phyloP scores from a whole-genome alignment of 2,888 invertebrate genomes.

The Diadegma fenestrale region DNA sequence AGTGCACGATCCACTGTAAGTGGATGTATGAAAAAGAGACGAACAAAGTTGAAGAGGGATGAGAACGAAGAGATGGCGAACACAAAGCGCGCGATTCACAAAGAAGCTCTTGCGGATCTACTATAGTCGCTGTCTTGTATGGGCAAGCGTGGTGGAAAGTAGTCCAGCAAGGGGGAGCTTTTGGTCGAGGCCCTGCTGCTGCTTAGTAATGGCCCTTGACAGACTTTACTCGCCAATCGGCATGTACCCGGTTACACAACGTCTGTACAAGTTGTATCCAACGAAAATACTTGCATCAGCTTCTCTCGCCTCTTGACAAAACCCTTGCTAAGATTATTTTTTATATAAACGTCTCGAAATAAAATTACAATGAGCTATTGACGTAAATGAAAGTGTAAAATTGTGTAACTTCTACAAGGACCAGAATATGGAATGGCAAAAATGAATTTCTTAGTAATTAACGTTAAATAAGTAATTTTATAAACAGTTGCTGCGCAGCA shows the following conservation, averaged over 20 bases:
- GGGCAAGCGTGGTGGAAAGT: not conserved
- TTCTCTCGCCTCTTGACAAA: not conserved
- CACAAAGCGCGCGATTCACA: conserved; percentile 39
- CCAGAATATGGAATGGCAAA: too few species aligned
- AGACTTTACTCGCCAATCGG: conserved; percentile 15
- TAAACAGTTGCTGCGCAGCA: not conserved
- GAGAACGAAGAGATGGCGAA: conserved; percentile 35
- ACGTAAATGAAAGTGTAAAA: too few species aligned
- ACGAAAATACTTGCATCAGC: conserved; percentile 38
- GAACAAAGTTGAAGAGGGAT: not conserved
- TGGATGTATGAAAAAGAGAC: conserved; percentile 1
- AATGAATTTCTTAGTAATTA: too few species aligned
- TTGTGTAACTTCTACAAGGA: too few species aligned
- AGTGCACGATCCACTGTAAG: not conserved
- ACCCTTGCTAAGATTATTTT: too few species aligned
- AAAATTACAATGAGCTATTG: too few species aligned
- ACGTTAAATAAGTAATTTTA: too few species aligned
- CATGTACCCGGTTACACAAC: not conserved
- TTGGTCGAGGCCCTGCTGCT: conserved; percentile 11
- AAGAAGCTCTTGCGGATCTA: conserved; percentile 36
- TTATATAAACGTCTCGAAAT: too few species aligned
- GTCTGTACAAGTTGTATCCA: not conserved
- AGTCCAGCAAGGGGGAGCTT: conserved; percentile 19
- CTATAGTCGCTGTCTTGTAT: conserved; percentile 4
- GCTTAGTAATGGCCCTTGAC: conserved; percentile 44